phyloP scores from a whole-genome alignment of 2,888 invertebrate species.

The Dugesia japonica region DNA sequence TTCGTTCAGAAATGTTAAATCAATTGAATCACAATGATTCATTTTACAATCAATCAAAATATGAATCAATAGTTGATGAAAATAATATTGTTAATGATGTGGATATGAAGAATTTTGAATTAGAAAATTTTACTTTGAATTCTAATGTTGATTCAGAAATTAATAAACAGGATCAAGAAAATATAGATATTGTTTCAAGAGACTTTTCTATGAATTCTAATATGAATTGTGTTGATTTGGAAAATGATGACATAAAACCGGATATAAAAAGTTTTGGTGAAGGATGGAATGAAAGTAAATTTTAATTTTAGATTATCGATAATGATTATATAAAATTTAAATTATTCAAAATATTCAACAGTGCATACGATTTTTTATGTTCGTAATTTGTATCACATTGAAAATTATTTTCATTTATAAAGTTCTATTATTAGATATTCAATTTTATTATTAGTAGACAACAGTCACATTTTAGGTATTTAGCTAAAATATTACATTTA shows the following conservation, averaged over 20 bases:
- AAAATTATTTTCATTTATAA: too few relatives aligned
- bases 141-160: background rate
- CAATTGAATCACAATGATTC: background rate
- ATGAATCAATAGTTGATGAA: slow-evolving; percentile 1
- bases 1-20: background rate
- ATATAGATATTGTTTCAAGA: background rate
- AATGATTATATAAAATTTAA: too few relatives aligned
- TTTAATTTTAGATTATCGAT: background rate
- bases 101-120: slow-evolving; percentile 3
- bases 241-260: slow-evolving; percentile 7
- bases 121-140: background rate
- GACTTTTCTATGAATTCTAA: background rate
- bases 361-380: too few relatives aligned
- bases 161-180: background rate
- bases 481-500: too few relatives aligned
- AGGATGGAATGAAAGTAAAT: slow-evolving; percentile 6
- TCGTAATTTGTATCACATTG: too few relatives aligned
- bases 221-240: slow-evolving; percentile 15
- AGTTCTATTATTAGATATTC: too few relatives aligned
- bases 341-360: too few relatives aligned
- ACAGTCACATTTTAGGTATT: too few relatives aligned
- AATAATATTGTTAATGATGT: background rate
- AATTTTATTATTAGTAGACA: too few relatives aligned
- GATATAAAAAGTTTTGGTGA: background rate
- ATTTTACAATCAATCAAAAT: background rate